Percentiles rank a stretch among this genome's conserved stretches.
phyloP scores from a whole-genome alignment of 2,113 vertebrate genomes.

The Corydoras maculifer region DNA sequence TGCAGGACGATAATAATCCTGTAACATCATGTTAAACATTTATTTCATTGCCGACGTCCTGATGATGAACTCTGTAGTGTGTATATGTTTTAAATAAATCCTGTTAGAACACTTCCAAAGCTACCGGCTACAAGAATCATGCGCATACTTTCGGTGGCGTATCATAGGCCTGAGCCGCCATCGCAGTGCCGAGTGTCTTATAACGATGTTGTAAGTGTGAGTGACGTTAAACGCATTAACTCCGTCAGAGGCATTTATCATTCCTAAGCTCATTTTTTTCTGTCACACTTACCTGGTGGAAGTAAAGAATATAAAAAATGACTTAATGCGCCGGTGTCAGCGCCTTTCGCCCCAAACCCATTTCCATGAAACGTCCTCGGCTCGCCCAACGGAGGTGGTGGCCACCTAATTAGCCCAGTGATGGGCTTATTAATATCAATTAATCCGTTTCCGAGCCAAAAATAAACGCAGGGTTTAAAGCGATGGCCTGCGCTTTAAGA shows the following conservation, averaged over 20 bases:
- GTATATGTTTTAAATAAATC: too few species aligned
- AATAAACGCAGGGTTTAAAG: slow-evolving; percentile 34
- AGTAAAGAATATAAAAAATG: slow-evolving; percentile 24
- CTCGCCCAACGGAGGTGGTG: slow-evolving; percentile 44
- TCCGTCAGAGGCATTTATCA: slow-evolving; percentile 25
- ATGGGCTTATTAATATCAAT: slow-evolving; percentile 45
- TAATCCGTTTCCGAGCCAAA: slow-evolving; percentile 31
- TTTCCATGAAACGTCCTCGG: slow-evolving; percentile 36
- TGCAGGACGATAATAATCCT: too few species aligned
- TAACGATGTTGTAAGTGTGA: slow-evolving; percentile 6
- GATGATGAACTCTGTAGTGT: too few species aligned
- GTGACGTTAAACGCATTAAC: slow-evolving; percentile 15
- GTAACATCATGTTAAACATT: too few species aligned
- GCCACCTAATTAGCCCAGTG: slow-evolving; percentile 34
- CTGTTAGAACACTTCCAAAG: too few species aligned
- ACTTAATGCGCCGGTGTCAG: slow-evolving; percentile 28
- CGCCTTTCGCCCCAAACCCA: slow-evolving; percentile 37
- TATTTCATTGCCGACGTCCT: too few species aligned
- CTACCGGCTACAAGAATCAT: neutral
- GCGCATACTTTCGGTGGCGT: neutral
- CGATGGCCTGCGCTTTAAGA: slow-evolving; percentile 1
- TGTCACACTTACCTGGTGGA: slow-evolving; percentile 8
- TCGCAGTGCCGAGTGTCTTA: neutral
- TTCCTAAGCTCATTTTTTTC: slow-evolving; percentile 16
- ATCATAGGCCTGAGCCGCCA: neutral